Conservation (phyloP, 2,888 invertebrate genomes). For the Eupithecia subfuscata region DNA sequence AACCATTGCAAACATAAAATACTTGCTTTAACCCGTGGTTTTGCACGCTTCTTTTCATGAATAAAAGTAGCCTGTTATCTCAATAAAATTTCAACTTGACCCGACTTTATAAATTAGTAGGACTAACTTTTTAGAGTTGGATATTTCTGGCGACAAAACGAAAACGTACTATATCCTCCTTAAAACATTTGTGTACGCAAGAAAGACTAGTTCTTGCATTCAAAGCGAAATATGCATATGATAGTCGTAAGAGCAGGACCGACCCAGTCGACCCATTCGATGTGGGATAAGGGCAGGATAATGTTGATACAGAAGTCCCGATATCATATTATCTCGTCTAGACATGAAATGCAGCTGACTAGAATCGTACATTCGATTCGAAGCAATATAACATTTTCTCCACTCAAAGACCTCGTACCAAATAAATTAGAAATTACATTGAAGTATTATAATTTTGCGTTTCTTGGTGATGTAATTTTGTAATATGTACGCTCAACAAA, state of each 20-base stretch:
- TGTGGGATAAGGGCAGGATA: background rate
- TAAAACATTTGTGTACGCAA: background rate
- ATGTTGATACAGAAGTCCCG: background rate
- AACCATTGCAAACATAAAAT: too few relatives aligned
- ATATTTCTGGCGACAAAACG: too few relatives aligned
- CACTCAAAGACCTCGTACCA: background rate
- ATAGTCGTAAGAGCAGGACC: background rate
- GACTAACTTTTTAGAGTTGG: too few relatives aligned
- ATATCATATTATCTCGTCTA: conserved; percentile 2
- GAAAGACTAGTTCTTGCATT: background rate
- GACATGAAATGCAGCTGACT: conserved; percentile 2
- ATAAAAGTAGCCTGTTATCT: too few relatives aligned
- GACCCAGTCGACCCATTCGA: background rate
- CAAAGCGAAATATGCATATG: background rate
- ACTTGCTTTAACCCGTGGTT: too few relatives aligned
- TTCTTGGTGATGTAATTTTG: background rate
- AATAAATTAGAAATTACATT: background rate
- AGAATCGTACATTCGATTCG: background rate
- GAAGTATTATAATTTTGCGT: background rate
- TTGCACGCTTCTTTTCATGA: too few relatives aligned
- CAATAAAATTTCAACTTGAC: too few relatives aligned
- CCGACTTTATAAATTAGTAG: too few relatives aligned
- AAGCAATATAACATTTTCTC: background rate
- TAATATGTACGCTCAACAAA: background rate
- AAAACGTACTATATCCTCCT: too few relatives aligned